Conservation (phyloP, 2,797 vertebrate genomes). For the Astyanax mexicanus region DNA sequence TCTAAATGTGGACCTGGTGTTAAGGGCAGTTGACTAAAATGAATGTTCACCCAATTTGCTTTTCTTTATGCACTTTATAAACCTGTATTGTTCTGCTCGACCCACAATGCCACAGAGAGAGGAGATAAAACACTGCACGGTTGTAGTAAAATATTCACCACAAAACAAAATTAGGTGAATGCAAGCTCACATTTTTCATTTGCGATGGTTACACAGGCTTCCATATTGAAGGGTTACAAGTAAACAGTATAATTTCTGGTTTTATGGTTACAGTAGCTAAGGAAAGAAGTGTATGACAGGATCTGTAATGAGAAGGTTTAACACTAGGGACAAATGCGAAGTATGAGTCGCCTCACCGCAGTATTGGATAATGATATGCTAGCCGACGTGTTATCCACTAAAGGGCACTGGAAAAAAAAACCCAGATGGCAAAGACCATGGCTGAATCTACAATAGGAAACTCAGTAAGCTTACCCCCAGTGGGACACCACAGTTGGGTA, state of each 20-base stretch:
- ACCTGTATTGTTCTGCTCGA: slow-evolving; percentile 41
- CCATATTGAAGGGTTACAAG: slow-evolving; percentile 80
- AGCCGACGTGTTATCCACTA: slow-evolving; percentile 69
- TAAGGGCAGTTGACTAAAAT: not conserved
- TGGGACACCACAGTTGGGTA: slow-evolving; percentile 35
- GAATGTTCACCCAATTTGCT: not conserved
- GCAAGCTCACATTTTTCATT: slow-evolving; percentile 77
- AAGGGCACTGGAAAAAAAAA: slow-evolving; percentile 66
- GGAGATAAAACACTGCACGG: slow-evolving; percentile 67
- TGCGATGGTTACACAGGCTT: slow-evolving; percentile 70
- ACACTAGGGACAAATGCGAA: slow-evolving; percentile 82
- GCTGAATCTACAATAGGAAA: slow-evolving; percentile 62
- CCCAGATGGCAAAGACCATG: slow-evolving; percentile 67
- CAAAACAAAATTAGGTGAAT: slow-evolving; percentile 74
- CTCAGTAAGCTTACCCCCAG: slow-evolving; percentile 48
- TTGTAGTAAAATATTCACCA: slow-evolving; percentile 74
- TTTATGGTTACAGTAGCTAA: slow-evolving; percentile 81
- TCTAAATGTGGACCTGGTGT: not conserved
- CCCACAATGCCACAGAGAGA: slow-evolving; percentile 63
- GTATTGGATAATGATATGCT: slow-evolving; percentile 81
- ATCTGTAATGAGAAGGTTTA: slow-evolving; percentile 82
- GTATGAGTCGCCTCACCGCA: slow-evolving; percentile 78
- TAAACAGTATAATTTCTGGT: slow-evolving; percentile 83
- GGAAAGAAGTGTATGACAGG: slow-evolving; percentile 78
- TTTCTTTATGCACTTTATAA: not conserved